A percentile compares a stretch with the other conserved stretches of the same genome.
These are phyloP conservation scores for Anneissia japonica DNA, from an alignment of 35 echinoderm and acorn worm genomes.

Conservation along the genomic window DNA sequence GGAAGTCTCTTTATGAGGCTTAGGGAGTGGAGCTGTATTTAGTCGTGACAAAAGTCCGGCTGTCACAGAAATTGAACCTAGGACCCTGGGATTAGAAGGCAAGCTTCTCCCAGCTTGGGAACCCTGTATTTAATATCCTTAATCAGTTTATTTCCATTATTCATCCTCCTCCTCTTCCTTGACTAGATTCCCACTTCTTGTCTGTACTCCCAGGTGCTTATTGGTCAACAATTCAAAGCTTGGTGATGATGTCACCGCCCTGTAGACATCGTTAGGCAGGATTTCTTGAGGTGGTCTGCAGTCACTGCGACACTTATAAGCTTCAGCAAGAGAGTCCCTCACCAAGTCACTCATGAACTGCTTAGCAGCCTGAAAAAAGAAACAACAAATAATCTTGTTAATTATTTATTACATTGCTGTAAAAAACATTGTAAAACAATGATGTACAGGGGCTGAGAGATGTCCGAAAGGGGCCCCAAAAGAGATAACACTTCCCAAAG, in stretches of 20 bases:
- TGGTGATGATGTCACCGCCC: conserved; percentile 21
- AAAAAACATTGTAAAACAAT: neutral
- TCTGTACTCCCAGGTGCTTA: conserved; percentile 66
- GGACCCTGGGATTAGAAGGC: no score
- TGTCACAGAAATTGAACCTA: no score
- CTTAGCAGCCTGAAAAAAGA: conserved; percentile 54
- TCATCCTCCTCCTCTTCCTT: neutral
- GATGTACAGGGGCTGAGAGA: neutral
- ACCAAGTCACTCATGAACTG: conserved; percentile 66
- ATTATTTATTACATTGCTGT: neutral
- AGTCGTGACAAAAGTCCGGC: no score
- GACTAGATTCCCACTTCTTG: neutral
- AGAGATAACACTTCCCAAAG: no score
- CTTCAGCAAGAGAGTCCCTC: conserved; percentile 33
- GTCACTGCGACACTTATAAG: conserved; percentile 38
- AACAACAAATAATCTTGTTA: neutral
- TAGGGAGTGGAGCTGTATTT: no score
- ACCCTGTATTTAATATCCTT: no score
- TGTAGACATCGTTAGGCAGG: conserved; percentile 64
- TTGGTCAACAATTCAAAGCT: conserved; percentile 77
- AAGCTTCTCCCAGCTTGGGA: no score
- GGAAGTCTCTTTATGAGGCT: no score
- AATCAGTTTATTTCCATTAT: neutral
- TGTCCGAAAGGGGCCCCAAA: no score
- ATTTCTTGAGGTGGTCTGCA: conserved; percentile 76